Evolutionary conservation across 2,113 vertebrate species (phyloP).

Genomic region (Mirounga angustirostris): DNA sequence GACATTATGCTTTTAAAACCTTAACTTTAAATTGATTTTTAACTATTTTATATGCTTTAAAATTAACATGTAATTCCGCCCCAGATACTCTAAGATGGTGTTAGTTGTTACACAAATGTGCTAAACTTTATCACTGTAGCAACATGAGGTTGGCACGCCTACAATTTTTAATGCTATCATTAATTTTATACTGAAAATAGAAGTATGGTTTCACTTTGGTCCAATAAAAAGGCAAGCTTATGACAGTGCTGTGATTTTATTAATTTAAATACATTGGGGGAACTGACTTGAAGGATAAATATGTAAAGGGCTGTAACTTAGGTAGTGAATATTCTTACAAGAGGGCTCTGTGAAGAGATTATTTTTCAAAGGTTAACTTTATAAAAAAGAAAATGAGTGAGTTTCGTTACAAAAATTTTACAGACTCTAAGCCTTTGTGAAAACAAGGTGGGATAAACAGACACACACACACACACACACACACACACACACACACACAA

Average conservation of each 20-base stretch:
- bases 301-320: background rate
- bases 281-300: background rate
- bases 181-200: conserved; percentile 55
- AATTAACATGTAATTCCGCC: conserved; percentile 90
- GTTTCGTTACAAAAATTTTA: conserved; percentile 10
- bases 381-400: conserved; percentile 1
- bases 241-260: conserved; percentile 29
- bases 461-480: background rate
- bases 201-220: conserved; percentile 27
- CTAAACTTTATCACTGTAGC: conserved; percentile 78
- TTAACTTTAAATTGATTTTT: conserved; percentile 93
- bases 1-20: conserved; percentile 92
- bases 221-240: conserved; percentile 53
- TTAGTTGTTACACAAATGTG: conserved; percentile 75
- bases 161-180: conserved; percentile 71
- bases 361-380: conserved; percentile 38
- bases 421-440: background rate
- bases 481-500: rapidly evolving
- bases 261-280: conserved; percentile 48
- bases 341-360: background rate
- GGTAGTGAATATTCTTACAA: background rate
- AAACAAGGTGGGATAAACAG: background rate
- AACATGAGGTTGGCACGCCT: conserved; percentile 64
- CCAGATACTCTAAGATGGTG: conserved; percentile 85
- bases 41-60: conserved; percentile 91